Evolutionary conservation across 2,888 invertebrate genomes (phyloP).

Genomic region (Argynnis bischoffii): DNA sequence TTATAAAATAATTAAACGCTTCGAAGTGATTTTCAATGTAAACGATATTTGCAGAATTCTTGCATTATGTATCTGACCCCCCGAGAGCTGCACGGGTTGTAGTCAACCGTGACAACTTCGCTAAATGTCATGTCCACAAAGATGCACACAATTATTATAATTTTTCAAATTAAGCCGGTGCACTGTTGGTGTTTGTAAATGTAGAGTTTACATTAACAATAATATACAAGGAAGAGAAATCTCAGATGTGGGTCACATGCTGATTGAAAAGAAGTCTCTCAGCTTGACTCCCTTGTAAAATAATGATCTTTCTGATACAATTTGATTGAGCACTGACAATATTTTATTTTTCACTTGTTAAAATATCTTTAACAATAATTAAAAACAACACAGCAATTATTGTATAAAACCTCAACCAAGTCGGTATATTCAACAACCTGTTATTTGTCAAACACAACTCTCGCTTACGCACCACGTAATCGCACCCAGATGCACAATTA

Average conservation of each 20-base stretch:
- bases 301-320: constrained; percentile 41
- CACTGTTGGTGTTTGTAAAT: constrained; percentile 41
- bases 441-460: constrained; percentile 78
- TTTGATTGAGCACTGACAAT: constrained; percentile 16
- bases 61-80: constrained; percentile 60
- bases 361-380: constrained; percentile 44
- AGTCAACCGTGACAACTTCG: constrained; percentile 70
- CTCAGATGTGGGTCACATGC: constrained; percentile 81
- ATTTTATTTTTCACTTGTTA: constrained; percentile 26
- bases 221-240: constrained; percentile 77
- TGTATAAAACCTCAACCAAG: constrained; percentile 69
- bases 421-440: constrained; percentile 81
- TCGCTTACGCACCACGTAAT: constrained; percentile 65
- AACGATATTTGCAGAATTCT: constrained; percentile 29
- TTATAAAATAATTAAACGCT: background rate
- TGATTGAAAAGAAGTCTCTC: constrained; percentile 68
- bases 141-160: constrained; percentile 38
- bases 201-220: constrained; percentile 50
- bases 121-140: constrained; percentile 55
- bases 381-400: constrained; percentile 63
- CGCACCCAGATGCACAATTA: constrained; percentile 56
- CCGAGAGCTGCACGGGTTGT: constrained; percentile 63
- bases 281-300: constrained; percentile 48
- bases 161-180: constrained; percentile 25
- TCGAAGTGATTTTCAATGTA: background rate